Percentiles rank a stretch among this genome's conserved stretches.
These are phyloP conservation scores for Nesogale talazaci DNA, from an alignment of 2,113 vertebrate species.

Conservation along the genomic window DNA sequence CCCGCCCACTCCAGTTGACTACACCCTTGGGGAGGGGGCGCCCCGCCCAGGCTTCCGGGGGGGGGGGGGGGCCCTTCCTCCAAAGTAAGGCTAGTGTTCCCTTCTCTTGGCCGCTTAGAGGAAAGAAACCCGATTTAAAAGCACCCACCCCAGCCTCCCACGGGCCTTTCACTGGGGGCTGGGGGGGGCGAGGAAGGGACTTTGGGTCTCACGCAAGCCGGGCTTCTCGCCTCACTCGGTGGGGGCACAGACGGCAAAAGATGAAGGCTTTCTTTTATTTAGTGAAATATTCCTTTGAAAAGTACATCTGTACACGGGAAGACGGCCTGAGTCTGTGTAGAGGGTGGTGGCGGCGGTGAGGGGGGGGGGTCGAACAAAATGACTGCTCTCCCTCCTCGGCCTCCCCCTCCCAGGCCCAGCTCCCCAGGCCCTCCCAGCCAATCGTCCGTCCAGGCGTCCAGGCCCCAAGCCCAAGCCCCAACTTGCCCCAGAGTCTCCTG, in stretches of 20 bases:
- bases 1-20: background rate
- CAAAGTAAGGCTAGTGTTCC: background rate
- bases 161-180: background rate
- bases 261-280: slow-evolving; percentile 68
- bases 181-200: background rate
- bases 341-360: background rate
- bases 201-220: background rate
- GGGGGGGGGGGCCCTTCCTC: too few relatives aligned
- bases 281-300: slow-evolving; percentile 55
- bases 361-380: background rate
- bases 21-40: too few relatives aligned
- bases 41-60: too few relatives aligned
- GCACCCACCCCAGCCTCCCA: background rate
- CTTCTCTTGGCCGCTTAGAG: fast-evolving
- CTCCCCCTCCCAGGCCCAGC: background rate
- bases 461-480: slow-evolving; percentile 54
- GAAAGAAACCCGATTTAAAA: background rate
- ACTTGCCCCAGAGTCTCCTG: slow-evolving; percentile 44
- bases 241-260: background rate
- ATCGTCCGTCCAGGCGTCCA: slow-evolving; percentile 16
- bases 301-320: slow-evolving; percentile 28
- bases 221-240: background rate
- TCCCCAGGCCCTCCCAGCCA: background rate
- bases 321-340: slow-evolving; percentile 39
- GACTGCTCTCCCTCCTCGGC: background rate